Conservation (phyloP, 1,140 invertebrate genomes). For the Adelges cooleyi region DNA sequence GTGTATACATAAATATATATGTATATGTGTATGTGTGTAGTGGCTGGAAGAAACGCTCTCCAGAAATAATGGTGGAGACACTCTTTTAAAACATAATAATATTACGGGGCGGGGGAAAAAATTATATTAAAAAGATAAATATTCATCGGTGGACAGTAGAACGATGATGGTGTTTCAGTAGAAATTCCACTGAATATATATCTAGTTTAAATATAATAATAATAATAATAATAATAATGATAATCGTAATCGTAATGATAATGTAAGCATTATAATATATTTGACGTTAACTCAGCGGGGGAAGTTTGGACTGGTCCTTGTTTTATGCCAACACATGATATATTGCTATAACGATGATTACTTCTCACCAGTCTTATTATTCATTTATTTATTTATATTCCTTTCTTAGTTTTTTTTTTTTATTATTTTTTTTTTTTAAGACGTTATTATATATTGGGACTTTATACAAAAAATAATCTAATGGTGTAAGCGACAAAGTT, state of each 20-base stretch:
- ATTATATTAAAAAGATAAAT: constrained; percentile 8
- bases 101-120: background rate
- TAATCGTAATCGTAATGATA: constrained; percentile 24
- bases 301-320: constrained; percentile 27
- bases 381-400: constrained; percentile 27
- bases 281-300: constrained; percentile 26
- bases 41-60: background rate
- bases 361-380: constrained; percentile 28
- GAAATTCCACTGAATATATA: background rate
- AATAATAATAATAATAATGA: background rate
- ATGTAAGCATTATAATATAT: constrained; percentile 27
- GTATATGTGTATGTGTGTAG: no score
- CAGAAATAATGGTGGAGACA: constrained; percentile 5
- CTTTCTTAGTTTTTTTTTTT: background rate
- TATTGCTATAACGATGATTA: constrained; percentile 26
- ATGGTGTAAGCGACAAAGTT: background rate
- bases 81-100: background rate
- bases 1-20: no score
- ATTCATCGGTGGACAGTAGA: background rate
- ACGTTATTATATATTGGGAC: background rate
- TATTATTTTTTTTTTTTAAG: background rate
- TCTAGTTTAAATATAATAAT: constrained; percentile 21
- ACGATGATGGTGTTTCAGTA: background rate
- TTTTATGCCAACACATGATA: constrained; percentile 28
- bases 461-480: background rate